These are phyloP conservation scores for Neodiprion lecontei DNA, from an alignment of 1,140 invertebrate genomes.

Conservation along the genomic window DNA sequence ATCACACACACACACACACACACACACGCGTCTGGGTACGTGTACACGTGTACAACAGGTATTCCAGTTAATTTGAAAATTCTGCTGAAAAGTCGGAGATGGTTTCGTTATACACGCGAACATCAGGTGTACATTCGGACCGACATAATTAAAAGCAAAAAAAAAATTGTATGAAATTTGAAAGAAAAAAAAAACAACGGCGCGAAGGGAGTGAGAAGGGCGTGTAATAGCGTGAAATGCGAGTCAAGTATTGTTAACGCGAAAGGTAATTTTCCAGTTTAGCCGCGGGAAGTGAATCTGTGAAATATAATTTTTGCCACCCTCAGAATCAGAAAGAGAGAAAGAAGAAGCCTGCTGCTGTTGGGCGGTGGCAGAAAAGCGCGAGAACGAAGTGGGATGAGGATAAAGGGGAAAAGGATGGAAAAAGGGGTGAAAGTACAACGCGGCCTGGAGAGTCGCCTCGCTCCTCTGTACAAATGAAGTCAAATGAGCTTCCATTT, in stretches of 20 bases:
- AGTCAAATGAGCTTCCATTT: conserved; percentile 7
- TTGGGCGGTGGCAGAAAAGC: no score
- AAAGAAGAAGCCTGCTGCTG: no score
- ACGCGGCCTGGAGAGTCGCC: background rate
- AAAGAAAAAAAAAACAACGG: background rate
- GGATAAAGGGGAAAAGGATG: background rate
- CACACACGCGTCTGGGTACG: no score
- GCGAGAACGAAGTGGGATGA: no score
- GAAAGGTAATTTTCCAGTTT: background rate
- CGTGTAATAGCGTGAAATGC: background rate
- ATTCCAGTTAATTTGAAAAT: no score
- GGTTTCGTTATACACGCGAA: no score
- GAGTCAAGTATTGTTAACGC: background rate
- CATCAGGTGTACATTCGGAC: no score
- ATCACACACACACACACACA: no score
- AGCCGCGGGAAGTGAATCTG: background rate
- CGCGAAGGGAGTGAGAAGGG: background rate
- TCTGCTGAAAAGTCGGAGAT: no score
- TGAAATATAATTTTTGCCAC: conserved; percentile 3
- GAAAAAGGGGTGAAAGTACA: background rate
- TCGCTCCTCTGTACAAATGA: background rate
- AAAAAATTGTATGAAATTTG: background rate
- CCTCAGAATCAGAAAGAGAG: background rate
- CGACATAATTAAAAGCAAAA: no score
- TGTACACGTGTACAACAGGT: no score